These are phyloP conservation scores for Rhegmatorhina hoffmannsi DNA, from an alignment of 2,113 vertebrate species.

Conservation along the genomic window DNA sequence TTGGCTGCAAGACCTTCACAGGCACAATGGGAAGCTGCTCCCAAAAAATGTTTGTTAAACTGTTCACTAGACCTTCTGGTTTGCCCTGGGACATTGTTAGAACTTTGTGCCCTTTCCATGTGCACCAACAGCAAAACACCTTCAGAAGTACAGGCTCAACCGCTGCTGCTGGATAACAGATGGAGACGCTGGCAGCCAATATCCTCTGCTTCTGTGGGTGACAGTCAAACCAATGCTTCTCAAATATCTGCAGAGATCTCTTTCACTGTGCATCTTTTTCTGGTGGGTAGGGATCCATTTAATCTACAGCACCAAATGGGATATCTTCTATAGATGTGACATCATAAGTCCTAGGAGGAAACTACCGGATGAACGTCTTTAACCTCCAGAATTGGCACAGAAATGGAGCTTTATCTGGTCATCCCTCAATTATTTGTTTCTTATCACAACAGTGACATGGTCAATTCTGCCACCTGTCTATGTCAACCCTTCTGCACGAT, in stretches of 20 bases:
- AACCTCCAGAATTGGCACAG: not conserved
- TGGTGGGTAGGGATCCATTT: not conserved
- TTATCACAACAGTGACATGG: not conserved
- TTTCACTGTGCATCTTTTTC: not conserved
- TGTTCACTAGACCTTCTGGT: not conserved
- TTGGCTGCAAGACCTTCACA: not conserved
- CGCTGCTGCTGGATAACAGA: not conserved
- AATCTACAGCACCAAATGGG: not conserved
- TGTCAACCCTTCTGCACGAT: not conserved
- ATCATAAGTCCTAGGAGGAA: not conserved
- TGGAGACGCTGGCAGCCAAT: not conserved
- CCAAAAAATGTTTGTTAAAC: not conserved
- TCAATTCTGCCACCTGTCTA: not conserved
- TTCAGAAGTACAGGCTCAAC: not conserved
- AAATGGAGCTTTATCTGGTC: not conserved
- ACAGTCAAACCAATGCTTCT: not conserved
- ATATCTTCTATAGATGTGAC: not conserved
- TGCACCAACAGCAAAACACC: not conserved
- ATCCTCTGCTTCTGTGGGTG: not conserved
- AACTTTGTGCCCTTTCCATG: not conserved
- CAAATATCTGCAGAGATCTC: not conserved
- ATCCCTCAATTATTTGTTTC: not conserved
- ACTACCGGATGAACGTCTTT: not conserved
- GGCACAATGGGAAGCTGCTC: not conserved
- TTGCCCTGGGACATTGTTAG: not conserved